Base-by-base conservation (phyloP, 1,140 invertebrate genomes). In the Pseudomyrmex sp. region DNA sequence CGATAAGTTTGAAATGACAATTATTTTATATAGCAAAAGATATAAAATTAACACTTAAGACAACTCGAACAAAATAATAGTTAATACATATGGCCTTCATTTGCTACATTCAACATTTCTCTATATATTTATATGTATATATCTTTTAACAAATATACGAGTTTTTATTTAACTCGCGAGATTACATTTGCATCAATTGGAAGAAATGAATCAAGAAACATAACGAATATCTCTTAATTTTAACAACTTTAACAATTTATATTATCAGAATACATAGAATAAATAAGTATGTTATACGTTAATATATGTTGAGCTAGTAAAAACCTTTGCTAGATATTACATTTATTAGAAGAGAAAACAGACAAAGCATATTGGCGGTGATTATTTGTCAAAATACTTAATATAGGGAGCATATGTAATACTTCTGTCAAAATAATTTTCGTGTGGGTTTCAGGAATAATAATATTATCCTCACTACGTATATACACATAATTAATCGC, bases 211-310 rank as follows among this genome's bases (percentile, higher is more conserved):
- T 48, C 44, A 48, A 59, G 62, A 44, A 48, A 72, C 20, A 72
- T 59, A 10, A 59, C 35, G n/a, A 61, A 9, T 8, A 8, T 48
- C 2, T 48, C 2, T 59, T 35, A 35, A 35, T 7, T 35, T 35
- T 35, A 35, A 35, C 35, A 35, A 15, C 18, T 70, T 79, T 48
- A 70, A 80, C 76, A 70, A 20, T 80, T 70, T 80, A 72, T 80
- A 50, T 80, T 80, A 46, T 80, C 23, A 35, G 12, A 35, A 35
- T 61, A 20, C 54, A 12, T 23, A 56, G 18, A 15, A 72, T 80
- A 70, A 44, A 46, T 59, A 18, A 10, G n/a, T 50, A 0, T 72
- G 58, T 70, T 80, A 80, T 1, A 20, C 15, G 20, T 79, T 59
- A 70, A 69, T 58, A 18, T 3, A 58, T 26, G 10, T 20, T 4